Conservation (phyloP, 2,113 vertebrate genomes). For the Chlorodrepanis virens region DNA sequence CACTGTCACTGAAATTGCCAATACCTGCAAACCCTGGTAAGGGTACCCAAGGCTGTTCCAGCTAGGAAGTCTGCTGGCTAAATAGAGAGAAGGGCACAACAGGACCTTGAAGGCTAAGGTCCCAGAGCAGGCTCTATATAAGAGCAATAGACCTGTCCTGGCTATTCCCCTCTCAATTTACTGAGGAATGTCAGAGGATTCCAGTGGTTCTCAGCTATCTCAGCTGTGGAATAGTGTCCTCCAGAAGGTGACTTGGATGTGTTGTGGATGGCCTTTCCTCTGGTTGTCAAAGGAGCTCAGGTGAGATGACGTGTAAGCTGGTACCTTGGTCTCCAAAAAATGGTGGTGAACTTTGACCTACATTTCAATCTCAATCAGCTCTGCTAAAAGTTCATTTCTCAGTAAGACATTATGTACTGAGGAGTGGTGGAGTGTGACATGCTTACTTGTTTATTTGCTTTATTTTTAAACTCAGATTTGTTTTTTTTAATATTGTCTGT, state of each 20-base stretch:
- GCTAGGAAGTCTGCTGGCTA: neutral
- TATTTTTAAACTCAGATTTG: constrained; percentile 11
- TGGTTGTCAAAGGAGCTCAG: neutral
- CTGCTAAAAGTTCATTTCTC: neutral
- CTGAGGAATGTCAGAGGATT: neutral
- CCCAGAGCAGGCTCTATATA: neutral
- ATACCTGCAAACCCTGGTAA: too few species aligned
- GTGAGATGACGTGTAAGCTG: neutral
- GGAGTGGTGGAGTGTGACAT: neutral
- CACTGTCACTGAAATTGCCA: neutral
- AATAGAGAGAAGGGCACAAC: neutral
- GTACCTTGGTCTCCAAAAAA: neutral
- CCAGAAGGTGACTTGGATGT: neutral
- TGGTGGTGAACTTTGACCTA: neutral
- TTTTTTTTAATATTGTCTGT: neutral
- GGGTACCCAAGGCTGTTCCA: neutral
- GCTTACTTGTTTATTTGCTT: neutral
- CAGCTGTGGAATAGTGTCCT: neutral
- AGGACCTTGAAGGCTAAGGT: neutral
- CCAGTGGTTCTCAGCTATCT: neutral
- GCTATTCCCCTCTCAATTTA: neutral
- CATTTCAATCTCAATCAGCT: neutral
- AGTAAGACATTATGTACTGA: neutral
- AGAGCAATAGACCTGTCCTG: neutral
- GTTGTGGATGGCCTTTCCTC: neutral